Evolutionary conservation across 2,113 vertebrate species (phyloP).

Genomic region (Gila orcuttii): DNA sequence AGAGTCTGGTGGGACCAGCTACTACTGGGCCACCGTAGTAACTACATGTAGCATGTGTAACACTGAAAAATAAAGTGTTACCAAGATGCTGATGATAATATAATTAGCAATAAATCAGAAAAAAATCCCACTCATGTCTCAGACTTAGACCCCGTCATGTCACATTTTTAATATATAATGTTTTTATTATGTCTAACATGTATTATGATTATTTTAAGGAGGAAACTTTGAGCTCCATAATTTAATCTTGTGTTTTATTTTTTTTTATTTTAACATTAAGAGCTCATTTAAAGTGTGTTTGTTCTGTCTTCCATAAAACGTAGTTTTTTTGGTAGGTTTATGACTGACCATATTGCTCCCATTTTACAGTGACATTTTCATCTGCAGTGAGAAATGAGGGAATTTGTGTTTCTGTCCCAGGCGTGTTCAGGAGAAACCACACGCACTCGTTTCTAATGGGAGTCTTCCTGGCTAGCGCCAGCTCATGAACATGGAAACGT

Average conservation of each 20-base stretch:
- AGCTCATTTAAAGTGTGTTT: conserved; percentile 15
- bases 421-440: conserved; percentile 33
- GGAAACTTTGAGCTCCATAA: not conserved
- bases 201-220: conserved; percentile 5
- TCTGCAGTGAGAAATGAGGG: conserved; percentile 37
- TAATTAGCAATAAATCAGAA: not conserved
- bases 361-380: conserved; percentile 34
- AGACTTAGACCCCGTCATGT: not conserved
- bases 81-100: not conserved
- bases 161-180: not conserved
- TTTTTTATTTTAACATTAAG: not conserved
- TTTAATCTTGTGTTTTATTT: not conserved
- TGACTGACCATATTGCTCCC: conserved; percentile 30
- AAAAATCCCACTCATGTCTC: not conserved
- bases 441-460: conserved; percentile 32
- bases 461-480: conserved; percentile 41
- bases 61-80: no score
- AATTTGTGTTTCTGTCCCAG: conserved; percentile 36
- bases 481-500: conserved; percentile 36
- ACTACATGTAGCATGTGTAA: no score
- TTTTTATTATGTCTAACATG: conserved; percentile 6
- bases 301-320: conserved; percentile 6
- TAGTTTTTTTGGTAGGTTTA: conserved; percentile 16
- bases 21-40: no score
- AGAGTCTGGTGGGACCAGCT: no score